Percentiles rank a stretch among this genome's conserved stretches.
Conservation (phyloP, 2,113 vertebrate genomes). For the Nansenia antarctica region DNA sequence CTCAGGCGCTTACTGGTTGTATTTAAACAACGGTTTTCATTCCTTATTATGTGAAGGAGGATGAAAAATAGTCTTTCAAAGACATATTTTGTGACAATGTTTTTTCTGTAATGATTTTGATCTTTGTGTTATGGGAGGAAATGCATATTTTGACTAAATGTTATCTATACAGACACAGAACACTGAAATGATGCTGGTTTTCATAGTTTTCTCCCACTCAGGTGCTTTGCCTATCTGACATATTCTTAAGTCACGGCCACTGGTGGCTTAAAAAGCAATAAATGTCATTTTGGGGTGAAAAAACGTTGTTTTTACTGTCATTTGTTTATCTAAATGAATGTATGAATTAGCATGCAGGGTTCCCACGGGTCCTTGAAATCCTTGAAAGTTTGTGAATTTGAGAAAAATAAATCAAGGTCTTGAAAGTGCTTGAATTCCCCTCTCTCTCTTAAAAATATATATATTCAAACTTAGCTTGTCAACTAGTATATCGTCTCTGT, state of each 20-base stretch:
- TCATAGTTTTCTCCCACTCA: slow-evolving; percentile 30
- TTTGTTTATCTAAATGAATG: not conserved
- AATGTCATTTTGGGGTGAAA: slow-evolving; percentile 50
- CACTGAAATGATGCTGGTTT: slow-evolving; percentile 31
- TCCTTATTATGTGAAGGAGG: slow-evolving; percentile 30
- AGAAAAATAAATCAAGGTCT: no score
- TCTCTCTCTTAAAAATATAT: no score
- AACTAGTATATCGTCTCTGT: no score
- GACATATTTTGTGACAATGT: slow-evolving; percentile 37
- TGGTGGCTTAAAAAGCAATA: slow-evolving; percentile 73
- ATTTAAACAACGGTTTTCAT: slow-evolving; percentile 9
- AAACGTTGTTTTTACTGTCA: not conserved
- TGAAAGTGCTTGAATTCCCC: no score
- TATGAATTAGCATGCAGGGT: no score
- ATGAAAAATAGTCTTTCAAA: slow-evolving; percentile 33
- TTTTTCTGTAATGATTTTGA: slow-evolving; percentile 10
- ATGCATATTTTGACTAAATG: slow-evolving; percentile 20
- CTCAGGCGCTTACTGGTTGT: slow-evolving; percentile 52
- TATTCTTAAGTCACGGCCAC: slow-evolving; percentile 62
- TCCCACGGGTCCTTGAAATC: no score
- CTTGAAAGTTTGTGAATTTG: no score
- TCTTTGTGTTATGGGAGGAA: slow-evolving; percentile 20
- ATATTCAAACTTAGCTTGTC: no score
- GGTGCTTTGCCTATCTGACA: slow-evolving; percentile 46
- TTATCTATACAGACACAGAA: slow-evolving; percentile 34